Base-by-base conservation (phyloP, 2,797 vertebrate genomes). In the Crocidura indochinensis region DNA sequence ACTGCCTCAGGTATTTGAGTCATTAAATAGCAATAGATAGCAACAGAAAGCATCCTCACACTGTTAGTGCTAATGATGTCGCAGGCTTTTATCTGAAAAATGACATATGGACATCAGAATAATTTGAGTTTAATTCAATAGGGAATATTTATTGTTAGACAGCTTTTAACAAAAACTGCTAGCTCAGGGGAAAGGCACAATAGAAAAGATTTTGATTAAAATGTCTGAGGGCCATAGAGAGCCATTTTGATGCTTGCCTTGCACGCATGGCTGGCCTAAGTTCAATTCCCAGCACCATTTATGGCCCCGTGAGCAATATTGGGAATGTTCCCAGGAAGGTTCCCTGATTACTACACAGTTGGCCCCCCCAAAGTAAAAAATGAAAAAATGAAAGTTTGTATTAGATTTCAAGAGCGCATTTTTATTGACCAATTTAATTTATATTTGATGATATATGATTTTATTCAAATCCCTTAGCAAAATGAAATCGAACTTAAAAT, bases 41-140 rank as follows among this genome's bases (percentile, higher is more conserved):
- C 78, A 93, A 92, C 86, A 77, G 87, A 96, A 64, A 93, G 72
- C 64, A 94, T 29, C 72, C 56, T 93, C 29, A 74, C 64, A 78
- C 94, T 78, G 44, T 95, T 93, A 82, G 2, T 47, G n/a, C 17
- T 91, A 87, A 90, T 88, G 78, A 80, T 72, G n/a, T 78, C 67
- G 96, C 60, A 38, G 19, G 27, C 31, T 95, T 89, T 69, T 44
- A 89, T 90, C 89, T 93, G 9, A 94, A 90, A 94, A 84, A 85
- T 79, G 67, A 87, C 51, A 93, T 60, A 76, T 46, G 47, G 76
- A 90, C 82, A 91, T 94, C 69, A 92, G 79, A 94, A 90, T 84
- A 91, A 91, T 94, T 94, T 90, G 77, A 46, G 38, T 75, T 94
- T 68, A 81, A 71, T 94, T 94, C 49, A 75, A 0, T 91, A 20